These are phyloP conservation scores for Salvelinus sp. DNA, from an alignment of 2,113 vertebrate genomes.

Conservation along the genomic window DNA sequence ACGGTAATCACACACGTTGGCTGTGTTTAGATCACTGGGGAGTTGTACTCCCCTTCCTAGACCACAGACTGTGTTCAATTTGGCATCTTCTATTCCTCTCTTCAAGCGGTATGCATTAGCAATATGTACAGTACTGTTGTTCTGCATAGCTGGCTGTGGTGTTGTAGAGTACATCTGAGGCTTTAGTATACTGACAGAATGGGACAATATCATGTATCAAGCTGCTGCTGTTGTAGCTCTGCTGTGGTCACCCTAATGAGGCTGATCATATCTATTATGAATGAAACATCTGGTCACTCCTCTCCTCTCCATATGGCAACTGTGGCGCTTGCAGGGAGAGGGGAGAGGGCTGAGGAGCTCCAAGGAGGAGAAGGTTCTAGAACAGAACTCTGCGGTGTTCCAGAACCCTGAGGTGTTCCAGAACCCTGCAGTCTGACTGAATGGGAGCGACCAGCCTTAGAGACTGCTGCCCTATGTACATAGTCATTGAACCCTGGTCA, in stretches of 20 bases:
- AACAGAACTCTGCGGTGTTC: neutral
- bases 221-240: conserved; percentile 1
- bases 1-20: too few species aligned
- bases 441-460: neutral
- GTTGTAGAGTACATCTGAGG: too few species aligned
- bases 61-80: too few species aligned
- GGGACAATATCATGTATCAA: conserved; percentile 35
- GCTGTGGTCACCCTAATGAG: conserved; percentile 36
- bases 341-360: neutral
- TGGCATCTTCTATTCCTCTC: too few species aligned
- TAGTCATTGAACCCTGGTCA: conserved; percentile 30
- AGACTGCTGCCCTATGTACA: conserved; percentile 32
- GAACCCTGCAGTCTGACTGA: neutral
- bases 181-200: conserved; percentile 6
- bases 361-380: conserved; percentile 3
- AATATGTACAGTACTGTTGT: too few species aligned
- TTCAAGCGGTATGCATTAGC: too few species aligned
- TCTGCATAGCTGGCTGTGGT: too few species aligned
- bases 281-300: conserved; percentile 51
- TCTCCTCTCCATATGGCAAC: conserved; percentile 5
- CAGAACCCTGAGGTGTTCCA: neutral
- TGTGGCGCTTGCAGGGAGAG: conserved; percentile 13
- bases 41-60: too few species aligned
- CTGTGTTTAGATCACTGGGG: too few species aligned
- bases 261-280: conserved; percentile 48